Conservation (phyloP, 2,797 vertebrate genomes). For the Anolis apletophallus region DNA sequence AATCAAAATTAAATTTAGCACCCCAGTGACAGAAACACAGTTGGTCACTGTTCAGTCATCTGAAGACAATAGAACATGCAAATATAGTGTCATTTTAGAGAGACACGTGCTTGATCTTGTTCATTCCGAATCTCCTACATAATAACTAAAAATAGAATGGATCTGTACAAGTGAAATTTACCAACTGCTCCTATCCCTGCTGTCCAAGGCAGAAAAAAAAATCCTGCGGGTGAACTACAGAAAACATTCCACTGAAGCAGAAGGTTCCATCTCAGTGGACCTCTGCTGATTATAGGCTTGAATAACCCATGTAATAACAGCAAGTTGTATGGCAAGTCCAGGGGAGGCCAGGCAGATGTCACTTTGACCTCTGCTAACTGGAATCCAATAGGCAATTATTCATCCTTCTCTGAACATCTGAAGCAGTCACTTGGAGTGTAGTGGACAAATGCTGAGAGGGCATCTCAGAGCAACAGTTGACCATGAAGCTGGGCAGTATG, state of each 20-base stretch:
- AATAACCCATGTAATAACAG: conserved; percentile 51
- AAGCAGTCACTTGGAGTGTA: conserved; percentile 31
- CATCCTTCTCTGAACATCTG: conserved; percentile 24
- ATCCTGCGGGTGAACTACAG: conserved; percentile 11
- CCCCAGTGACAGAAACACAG: too few species aligned
- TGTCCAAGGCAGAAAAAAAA: conserved; percentile 31
- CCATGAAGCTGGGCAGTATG: conserved; percentile 8
- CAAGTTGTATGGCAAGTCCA: conserved; percentile 51
- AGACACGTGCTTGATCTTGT: neutral
- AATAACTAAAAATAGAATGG: conserved; percentile 10
- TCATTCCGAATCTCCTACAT: neutral
- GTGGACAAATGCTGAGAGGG: conserved; percentile 15
- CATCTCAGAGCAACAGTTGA: conserved; percentile 21
- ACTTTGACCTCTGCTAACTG: conserved; percentile 57
- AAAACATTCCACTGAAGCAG: conserved; percentile 44
- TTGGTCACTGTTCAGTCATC: neutral
- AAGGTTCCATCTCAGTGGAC: conserved; percentile 43
- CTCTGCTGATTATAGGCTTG: conserved; percentile 46
- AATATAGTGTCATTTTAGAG: neutral
- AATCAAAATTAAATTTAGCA: too few species aligned
- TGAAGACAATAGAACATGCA: neutral
- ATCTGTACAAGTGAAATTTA: conserved; percentile 11
- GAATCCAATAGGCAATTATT: conserved; percentile 62
- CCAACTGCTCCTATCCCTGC: neutral
- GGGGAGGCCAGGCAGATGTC: conserved; percentile 34